Evolutionary conservation across 2,797 vertebrate genomes (phyloP).

Genomic region (Pseudochirops cupreus): DNA sequence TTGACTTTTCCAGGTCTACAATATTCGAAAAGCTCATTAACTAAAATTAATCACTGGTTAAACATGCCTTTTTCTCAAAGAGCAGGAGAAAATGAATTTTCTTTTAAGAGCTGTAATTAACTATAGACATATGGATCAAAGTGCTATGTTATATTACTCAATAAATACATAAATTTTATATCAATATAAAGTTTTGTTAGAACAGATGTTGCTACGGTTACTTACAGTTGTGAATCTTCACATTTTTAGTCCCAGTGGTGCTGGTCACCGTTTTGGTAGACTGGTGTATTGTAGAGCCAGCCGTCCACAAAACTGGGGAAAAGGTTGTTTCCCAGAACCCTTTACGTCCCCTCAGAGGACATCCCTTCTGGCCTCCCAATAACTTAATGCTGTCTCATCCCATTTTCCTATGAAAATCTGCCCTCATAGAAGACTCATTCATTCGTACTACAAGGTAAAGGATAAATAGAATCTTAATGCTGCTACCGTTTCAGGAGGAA

Average conservation of each 20-base stretch:
- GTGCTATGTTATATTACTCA: constrained; percentile 18
- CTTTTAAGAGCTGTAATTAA: constrained; percentile 3
- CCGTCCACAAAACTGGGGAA: not conserved
- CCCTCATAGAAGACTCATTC: not conserved
- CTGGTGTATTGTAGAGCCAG: not conserved
- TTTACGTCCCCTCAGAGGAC: not conserved
- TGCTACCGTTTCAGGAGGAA: not conserved
- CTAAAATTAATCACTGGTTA: constrained; percentile 25
- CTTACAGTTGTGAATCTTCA: not conserved
- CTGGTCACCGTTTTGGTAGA: not conserved
- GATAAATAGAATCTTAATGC: not conserved
- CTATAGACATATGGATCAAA: constrained; percentile 24
- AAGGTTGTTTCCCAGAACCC: not conserved
- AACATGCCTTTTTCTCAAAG: constrained; percentile 31
- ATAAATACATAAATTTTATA: not conserved
- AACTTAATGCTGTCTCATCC: not conserved
- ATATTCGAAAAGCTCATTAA: constrained; percentile 53
- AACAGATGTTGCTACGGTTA: constrained; percentile 6
- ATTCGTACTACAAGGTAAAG: not conserved
- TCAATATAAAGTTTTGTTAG: constrained; percentile 21
- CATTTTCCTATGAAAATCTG: not conserved
- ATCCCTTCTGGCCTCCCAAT: not conserved
- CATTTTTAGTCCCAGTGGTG: constrained; percentile 32
- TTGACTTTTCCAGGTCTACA: constrained; percentile 47
- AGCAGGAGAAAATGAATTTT: constrained; percentile 33